Conservation (phyloP, 2,888 invertebrate species). For the Baronia brevicornis region DNA sequence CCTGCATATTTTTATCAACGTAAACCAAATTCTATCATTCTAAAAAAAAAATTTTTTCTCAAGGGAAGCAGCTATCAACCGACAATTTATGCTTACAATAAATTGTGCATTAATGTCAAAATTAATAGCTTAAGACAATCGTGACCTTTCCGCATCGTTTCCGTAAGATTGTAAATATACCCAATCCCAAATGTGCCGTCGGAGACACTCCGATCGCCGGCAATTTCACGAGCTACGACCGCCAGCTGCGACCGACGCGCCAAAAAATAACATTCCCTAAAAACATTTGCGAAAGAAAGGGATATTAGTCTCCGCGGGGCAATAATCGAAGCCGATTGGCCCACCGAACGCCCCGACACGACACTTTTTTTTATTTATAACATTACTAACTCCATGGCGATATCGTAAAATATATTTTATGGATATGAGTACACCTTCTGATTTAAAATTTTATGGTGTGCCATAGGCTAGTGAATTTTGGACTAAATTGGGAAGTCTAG, state of each 20-base stretch:
- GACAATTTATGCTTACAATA: too few relatives aligned
- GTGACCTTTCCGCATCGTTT: not conserved
- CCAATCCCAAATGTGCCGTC: slow-evolving; percentile 53
- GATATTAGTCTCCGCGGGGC: slow-evolving; percentile 73
- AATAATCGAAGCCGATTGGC: slow-evolving; percentile 74
- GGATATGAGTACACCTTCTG: slow-evolving; percentile 37
- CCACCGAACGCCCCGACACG: slow-evolving; percentile 55
- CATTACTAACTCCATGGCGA: slow-evolving; percentile 48
- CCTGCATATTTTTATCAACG: too few relatives aligned
- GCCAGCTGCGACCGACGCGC: slow-evolving; percentile 69
- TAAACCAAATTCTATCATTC: too few relatives aligned
- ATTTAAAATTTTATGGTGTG: slow-evolving; percentile 37
- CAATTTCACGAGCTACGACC: slow-evolving; percentile 57
- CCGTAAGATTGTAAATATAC: slow-evolving; percentile 14
- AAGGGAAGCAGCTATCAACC: too few relatives aligned
- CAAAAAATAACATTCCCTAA: slow-evolving; percentile 69
- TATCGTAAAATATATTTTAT: slow-evolving; percentile 59
- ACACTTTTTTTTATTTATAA: slow-evolving; percentile 63
- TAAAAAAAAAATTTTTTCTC: too few relatives aligned
- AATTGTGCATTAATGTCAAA: too few relatives aligned
- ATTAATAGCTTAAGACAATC: too few relatives aligned
- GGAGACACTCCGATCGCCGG: slow-evolving; percentile 47
- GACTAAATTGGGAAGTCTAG: too few relatives aligned
- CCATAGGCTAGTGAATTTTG: too few relatives aligned
- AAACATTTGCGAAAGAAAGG: slow-evolving; percentile 69